Evolutionary conservation across 2,797 vertebrate genomes (phyloP), one percentile per base, ranked within the genome.

Genomic region (Ptychobarbus kaznakovi): DNA sequence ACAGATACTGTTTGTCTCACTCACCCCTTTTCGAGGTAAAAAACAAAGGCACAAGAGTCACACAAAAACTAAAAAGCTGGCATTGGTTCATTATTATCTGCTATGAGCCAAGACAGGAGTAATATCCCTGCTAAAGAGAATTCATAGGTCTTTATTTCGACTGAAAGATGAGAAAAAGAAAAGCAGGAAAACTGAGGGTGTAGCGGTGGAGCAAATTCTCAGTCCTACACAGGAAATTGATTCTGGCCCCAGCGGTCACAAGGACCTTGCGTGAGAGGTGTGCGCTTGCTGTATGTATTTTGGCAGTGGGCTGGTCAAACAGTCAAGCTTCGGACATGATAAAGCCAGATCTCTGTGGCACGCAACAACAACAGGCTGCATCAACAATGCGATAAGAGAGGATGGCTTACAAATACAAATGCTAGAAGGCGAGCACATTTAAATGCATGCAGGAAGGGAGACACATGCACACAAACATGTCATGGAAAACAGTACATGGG

Each of bases 221-320:
- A 68, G 80, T 75, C 13, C 32, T 18, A 46, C 35, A 20, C 86
- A 87, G 88, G 90, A 92, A 91, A 91, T 89, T 86, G 86, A 84
- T 35, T 84, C 28, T 78, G 69, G 49, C 69, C 68, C 40, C 44
- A 58, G 77, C 69, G 70, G 65, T 63, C 56, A 75, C 49, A 16
- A 35, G 61, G 80, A 70, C 65, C 18, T 68, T 56, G 73, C 6
- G 18, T 70, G 65, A 77, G 73, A 78, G 61, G 65, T 44, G 44
- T 68, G 18, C 0, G 18, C n/a, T 84, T 69, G n/a, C 35, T 28
- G 20, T 83, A 51, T 83, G 78, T 63, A 76, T 84, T 77, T 77
- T 84, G 46, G 81, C 22, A 68, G 73, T 68, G 61, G 58, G 13
- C 20, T 75, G 49, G 74, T 84, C 63, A 78, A 84, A 84, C 49